phyloP scores from a whole-genome alignment of 30 jellyfish, hydroid and myxozoan genomes.

The Turritopsis dohrnii region DNA sequence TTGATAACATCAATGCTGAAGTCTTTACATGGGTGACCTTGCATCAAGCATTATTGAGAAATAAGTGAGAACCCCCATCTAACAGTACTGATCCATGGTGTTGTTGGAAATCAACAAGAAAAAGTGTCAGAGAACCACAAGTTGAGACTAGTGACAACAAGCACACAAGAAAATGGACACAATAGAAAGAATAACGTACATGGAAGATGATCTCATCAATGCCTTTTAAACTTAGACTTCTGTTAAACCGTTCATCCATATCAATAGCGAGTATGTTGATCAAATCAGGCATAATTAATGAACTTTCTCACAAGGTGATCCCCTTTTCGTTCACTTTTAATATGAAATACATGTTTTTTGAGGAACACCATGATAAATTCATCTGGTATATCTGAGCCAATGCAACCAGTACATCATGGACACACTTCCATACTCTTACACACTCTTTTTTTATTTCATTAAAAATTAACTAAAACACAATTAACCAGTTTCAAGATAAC shows the following conservation, averaged over 20 bases:
- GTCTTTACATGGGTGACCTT: neutral
- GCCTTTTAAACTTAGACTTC: constrained; percentile 14
- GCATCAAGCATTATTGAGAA: neutral
- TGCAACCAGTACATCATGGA: neutral
- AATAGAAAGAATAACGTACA: neutral
- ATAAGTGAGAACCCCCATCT: no score
- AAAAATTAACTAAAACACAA: neutral
- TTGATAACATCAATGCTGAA: neutral
- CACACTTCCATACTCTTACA: neutral
- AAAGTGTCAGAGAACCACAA: no score
- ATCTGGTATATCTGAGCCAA: neutral
- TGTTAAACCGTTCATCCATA: neutral
- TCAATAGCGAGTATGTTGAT: neutral
- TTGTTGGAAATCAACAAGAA: no score
- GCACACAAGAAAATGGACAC: neutral
- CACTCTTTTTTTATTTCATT: no score
- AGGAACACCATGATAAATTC: neutral
- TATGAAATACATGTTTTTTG: neutral
- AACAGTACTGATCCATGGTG: no score
- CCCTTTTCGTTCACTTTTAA: neutral
- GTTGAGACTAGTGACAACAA: neutral
- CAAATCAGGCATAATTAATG: neutral
- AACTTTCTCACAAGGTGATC: neutral
- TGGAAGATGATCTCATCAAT: constrained; percentile 17
- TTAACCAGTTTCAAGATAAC: no score